Percentiles rank a stretch among this genome's conserved stretches.
phyloP scores from a whole-genome alignment of 2,888 invertebrate species.

The Heliconius ethilla region DNA sequence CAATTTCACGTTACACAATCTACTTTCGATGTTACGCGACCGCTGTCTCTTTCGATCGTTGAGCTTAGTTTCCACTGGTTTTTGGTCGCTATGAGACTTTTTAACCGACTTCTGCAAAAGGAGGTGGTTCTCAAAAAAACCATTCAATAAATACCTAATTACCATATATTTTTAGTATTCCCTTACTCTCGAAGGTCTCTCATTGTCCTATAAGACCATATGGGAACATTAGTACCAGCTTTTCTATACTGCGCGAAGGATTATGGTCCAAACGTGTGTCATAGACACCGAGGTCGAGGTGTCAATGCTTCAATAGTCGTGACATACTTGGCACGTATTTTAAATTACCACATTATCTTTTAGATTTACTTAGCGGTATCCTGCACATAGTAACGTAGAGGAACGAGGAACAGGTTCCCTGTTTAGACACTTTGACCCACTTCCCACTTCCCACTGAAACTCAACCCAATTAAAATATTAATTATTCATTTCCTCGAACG shows the following conservation, averaged over 20 bases:
- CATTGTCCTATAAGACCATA: neutral
- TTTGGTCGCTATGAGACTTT: neutral
- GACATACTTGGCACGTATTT: slow-evolving; percentile 14
- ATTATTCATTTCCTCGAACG: too few species aligned
- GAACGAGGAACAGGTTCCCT: too few species aligned
- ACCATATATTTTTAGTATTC: slow-evolving; percentile 7
- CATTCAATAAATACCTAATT: neutral
- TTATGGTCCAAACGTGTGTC: slow-evolving; percentile 24
- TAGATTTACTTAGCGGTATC: too few species aligned
- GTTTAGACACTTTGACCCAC: too few species aligned
- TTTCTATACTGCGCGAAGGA: neutral
- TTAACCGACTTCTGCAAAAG: neutral
- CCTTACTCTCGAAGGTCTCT: neutral
- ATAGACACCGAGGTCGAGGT: slow-evolving; percentile 17
- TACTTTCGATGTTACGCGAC: slow-evolving; percentile 41
- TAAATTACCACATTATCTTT: neutral
- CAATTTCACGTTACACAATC: slow-evolving; percentile 38
- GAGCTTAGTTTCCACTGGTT: slow-evolving; percentile 14
- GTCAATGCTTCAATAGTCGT: slow-evolving; percentile 7
- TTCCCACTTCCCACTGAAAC: too few species aligned
- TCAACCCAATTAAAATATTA: too few species aligned
- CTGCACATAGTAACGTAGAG: too few species aligned
- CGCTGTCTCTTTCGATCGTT: slow-evolving; percentile 36
- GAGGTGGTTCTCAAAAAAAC: too few species aligned
- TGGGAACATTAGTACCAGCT: neutral